Conservation (phyloP, 2,888 invertebrate species). For the Troides aeacus region DNA sequence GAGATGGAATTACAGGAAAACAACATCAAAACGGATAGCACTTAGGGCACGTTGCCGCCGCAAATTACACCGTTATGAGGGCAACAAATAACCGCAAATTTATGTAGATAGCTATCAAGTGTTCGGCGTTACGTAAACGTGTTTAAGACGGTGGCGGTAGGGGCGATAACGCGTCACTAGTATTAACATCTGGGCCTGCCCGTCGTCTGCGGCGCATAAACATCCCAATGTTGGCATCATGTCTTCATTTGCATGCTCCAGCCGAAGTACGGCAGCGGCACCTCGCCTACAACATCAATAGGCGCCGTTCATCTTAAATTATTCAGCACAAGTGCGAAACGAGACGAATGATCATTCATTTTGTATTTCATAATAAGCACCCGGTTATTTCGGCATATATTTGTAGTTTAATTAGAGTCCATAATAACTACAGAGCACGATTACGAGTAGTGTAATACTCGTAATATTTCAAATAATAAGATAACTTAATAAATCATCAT, state of each 20-base stretch:
- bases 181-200: slow-evolving; percentile 61
- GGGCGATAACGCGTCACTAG: slow-evolving; percentile 64
- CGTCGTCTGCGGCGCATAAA: slow-evolving; percentile 55
- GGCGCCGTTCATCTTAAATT: slow-evolving; percentile 56
- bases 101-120: slow-evolving; percentile 73
- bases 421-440: no score
- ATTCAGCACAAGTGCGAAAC: slow-evolving; percentile 46
- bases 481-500: no score
- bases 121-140: slow-evolving; percentile 65
- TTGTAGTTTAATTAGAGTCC: no score
- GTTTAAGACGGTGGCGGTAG: slow-evolving; percentile 61
- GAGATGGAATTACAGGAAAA: slow-evolving; percentile 57
- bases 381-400: no score
- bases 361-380: not conserved
- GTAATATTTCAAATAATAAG: no score
- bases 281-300: slow-evolving; percentile 58
- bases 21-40: slow-evolving; percentile 53
- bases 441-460: no score
- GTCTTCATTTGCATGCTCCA: slow-evolving; percentile 74
- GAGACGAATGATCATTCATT: slow-evolving; percentile 29
- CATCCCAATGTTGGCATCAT: slow-evolving; percentile 61
- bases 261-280: slow-evolving; percentile 43
- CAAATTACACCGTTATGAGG: slow-evolving; percentile 69
- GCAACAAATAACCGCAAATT: slow-evolving; percentile 72
- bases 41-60: slow-evolving; percentile 49